Evolutionary conservation across 1,140 invertebrate species (phyloP), one percentile per base, ranked within the genome.

Genomic region (Macrosteles quadrilineatus): DNA sequence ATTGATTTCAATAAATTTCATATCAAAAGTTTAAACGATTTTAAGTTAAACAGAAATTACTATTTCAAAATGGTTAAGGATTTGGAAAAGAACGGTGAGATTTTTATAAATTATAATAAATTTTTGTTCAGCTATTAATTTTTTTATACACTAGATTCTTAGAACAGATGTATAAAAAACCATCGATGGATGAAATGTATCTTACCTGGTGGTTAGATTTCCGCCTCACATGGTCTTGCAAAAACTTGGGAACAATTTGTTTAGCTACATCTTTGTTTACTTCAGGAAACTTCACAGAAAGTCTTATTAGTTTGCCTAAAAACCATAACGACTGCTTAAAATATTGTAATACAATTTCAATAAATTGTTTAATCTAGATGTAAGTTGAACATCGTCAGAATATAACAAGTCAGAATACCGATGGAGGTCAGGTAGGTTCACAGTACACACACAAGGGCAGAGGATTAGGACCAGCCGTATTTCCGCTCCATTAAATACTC

Each of bases 161-260:
- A n/a, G n/a, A n/a, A n/a, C n/a, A n/a, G n/a, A n/a, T n/a, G n/a
- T n/a, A n/a, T n/a, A n/a, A n/a, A n/a, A n/a, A n/a, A n/a, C n/a
- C n/a, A n/a, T n/a, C n/a, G n/a, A n/a, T n/a, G n/a, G n/a, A n/a
- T n/a, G n/a, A n/a, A n/a, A n/a, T 27, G 3, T n/a, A 29, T 27
- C 14, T 59, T 63, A 63, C 59, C 59, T 63, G 27, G 32, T 3
- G 3, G 1, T 30, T 30, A 30, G 23, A 17, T 40, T 64, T 64
- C 12, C 11, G 36, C 27, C 31, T 66, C 17, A 66, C 21, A 40
- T 43, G n/a, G n/a, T 66, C 63, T 14, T 9, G 6, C 12, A 66
- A 29, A 43, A 66, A 66, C 23, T 45, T 66, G n/a, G 63, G 63
- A n/a, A 66, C 40, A 43, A 66, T 66, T 27, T 66, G 63, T 66